Evolutionary conservation across 2,113 vertebrate genomes (phyloP), one percentile per base, ranked within the genome.

Genomic region (Lepidothrix coronata): DNA sequence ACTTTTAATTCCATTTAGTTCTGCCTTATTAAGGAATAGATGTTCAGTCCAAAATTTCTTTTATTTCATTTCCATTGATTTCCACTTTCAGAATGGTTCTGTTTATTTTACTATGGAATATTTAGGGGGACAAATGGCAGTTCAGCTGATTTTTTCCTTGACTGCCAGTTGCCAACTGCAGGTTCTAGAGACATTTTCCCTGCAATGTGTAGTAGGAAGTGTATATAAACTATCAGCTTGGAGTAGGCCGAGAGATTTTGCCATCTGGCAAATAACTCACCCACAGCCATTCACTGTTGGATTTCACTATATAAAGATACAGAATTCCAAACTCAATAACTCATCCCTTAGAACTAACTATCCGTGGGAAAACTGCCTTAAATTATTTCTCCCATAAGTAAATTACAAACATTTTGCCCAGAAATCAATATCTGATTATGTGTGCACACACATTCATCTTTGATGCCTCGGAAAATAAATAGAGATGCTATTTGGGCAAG

Each of bases 251-350:
- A 55, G 71, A 86, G 95, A 91, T 91, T 83, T 68, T 94, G 72
- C 62, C 81, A 93, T 93, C 81, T 95, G 91, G 93, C 70, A 91
- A 93, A 91, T 66, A 94, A 94, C 67, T 94, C 91, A 76, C 74
- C 23, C 74, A 88, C 43, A 4, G 80, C 55, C 39, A 55, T 74
- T 89, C 67, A 70, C 57, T 68, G 93, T 37, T 90, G 92, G 71
- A 89, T 79, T 66, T 91, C 59, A 41, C 82, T 76, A 27, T 43
- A 59, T 55, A 74, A 59, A 95, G 73, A 78, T 28, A 88, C 35
- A 89, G 39, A 88, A 91, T 83, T 96, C 90, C 85, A 85, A 73
- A 94, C 16, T 27, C 9, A 87, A 37, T 95, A 94, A 91, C 16
- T 94, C 75, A 94, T 58, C 11, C 48, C 33, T 85, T 70, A 48